Percentiles rank a stretch among this genome's conserved stretches.
Evolutionary conservation across 1,140 invertebrate species (phyloP).

Genomic region (Ceratosolen solmsi): DNA sequence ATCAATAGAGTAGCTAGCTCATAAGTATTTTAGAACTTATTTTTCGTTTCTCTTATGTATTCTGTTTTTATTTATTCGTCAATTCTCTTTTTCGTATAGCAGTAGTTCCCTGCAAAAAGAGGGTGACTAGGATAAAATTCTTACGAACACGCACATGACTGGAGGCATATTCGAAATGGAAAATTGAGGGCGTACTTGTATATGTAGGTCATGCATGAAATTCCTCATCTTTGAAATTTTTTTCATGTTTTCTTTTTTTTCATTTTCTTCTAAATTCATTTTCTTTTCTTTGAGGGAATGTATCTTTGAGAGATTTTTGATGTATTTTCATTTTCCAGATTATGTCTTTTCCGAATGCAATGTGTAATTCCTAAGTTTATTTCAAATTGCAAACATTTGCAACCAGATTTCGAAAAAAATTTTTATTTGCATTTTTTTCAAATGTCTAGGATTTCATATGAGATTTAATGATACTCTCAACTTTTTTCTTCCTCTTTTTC

Average conservation of each 20-base stretch:
- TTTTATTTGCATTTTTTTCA: too few species aligned
- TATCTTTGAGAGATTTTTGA: neutral
- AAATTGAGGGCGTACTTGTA: neutral
- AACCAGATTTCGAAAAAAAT: too few species aligned
- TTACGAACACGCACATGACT: neutral
- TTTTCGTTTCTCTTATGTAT: neutral
- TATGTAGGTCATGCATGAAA: conserved; percentile 52
- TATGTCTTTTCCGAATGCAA: neutral
- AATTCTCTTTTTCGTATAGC: neutral
- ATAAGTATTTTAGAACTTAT: neutral
- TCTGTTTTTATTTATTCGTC: conserved; percentile 34
- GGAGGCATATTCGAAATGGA: neutral
- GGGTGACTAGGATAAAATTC: conserved; percentile 46
- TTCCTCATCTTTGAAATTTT: conserved; percentile 44
- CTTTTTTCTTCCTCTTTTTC: too few species aligned
- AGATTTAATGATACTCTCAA: too few species aligned
- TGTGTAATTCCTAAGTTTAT: too few species aligned
- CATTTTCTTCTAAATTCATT: too few species aligned
- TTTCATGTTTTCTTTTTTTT: too few species aligned
- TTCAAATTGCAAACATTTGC: too few species aligned
- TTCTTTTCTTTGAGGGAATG: conserved; percentile 7
- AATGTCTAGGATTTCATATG: too few species aligned
- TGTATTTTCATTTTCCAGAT: neutral
- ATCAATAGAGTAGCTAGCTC: neutral
- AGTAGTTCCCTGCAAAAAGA: conserved; percentile 12